Percentiles rank a stretch among this genome's conserved stretches.
Conservation (phyloP, 2,888 invertebrate species). For the Conus canariensis region DNA sequence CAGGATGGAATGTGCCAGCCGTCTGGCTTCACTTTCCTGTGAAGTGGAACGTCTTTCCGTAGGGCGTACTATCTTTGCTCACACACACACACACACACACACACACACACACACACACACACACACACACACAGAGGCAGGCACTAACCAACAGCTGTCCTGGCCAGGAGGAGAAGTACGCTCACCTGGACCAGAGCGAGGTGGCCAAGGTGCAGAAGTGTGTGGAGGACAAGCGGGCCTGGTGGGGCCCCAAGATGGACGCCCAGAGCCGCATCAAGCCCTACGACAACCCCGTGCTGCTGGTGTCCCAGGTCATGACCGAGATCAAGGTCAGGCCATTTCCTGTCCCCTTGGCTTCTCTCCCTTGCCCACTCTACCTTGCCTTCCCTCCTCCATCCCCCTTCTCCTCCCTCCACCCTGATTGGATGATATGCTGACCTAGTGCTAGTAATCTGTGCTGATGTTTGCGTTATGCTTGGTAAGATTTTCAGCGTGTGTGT, state of each 20-base stretch:
- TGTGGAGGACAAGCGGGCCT: constrained; percentile 86
- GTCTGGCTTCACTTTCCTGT: too few species aligned
- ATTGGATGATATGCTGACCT: too few species aligned
- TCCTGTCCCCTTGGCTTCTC: neutral
- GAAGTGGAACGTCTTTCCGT: too few species aligned
- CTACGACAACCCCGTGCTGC: constrained; percentile 86
- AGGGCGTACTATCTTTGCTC: neutral
- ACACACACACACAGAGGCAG: neutral
- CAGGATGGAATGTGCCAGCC: too few species aligned
- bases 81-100: neutral
- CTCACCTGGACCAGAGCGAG: constrained; percentile 85
- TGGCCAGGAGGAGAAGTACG: constrained; percentile 78
- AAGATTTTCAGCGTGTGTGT: too few species aligned
- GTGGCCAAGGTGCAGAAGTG: constrained; percentile 87
- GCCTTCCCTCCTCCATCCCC: too few species aligned
- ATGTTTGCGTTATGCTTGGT: too few species aligned
- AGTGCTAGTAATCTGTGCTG: too few species aligned
- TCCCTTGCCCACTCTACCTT: too few species aligned
- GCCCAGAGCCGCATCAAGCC: constrained; percentile 82
- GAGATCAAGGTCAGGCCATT: constrained; percentile 84
- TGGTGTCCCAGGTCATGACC: constrained; percentile 88
- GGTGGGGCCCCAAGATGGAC: constrained; percentile 89
- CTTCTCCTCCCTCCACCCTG: too few species aligned
- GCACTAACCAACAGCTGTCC: neutral
- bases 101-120: neutral